phyloP scores from a whole-genome alignment of 1,140 invertebrate species.

The Trinorchestia longiramus region DNA sequence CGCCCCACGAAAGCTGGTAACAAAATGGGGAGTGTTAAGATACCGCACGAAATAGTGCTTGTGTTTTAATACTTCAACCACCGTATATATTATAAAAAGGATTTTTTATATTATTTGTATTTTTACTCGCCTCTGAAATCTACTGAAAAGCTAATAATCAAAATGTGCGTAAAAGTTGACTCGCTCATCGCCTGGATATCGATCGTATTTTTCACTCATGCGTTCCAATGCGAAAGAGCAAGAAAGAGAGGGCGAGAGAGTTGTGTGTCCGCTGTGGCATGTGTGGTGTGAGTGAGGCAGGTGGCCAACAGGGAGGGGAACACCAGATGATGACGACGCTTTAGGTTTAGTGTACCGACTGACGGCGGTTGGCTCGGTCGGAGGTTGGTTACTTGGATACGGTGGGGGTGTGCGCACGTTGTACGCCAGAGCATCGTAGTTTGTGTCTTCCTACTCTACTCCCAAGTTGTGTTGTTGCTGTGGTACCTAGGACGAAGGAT shows the following conservation, averaged over 20 bases:
- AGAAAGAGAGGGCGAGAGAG: constrained; percentile 26
- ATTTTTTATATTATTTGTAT: neutral
- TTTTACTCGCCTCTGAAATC: neutral
- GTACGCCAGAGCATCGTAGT: neutral
- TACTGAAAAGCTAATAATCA: too few species aligned
- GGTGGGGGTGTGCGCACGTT: neutral
- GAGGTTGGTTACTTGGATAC: neutral
- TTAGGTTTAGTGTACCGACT: constrained; percentile 35
- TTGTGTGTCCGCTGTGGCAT: constrained; percentile 18
- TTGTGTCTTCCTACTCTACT: neutral
- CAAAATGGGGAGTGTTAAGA: neutral
- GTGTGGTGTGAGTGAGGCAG: constrained; percentile 38
- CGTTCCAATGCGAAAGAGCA: neutral
- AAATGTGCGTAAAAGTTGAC: too few species aligned
- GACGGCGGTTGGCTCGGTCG: constrained; percentile 42
- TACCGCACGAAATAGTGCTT: neutral
- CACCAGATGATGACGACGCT: constrained; percentile 3
- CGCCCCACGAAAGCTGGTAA: neutral
- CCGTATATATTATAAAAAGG: neutral
- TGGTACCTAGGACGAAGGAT: constrained; percentile 19
- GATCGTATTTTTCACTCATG: neutral
- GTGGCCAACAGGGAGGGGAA: constrained; percentile 5
- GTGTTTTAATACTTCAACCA: neutral
- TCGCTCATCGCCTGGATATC: neutral
- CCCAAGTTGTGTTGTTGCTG: neutral